phyloP scores from a whole-genome alignment of 92 coral and sea anemone genomes.

The Siderastrea radians region DNA sequence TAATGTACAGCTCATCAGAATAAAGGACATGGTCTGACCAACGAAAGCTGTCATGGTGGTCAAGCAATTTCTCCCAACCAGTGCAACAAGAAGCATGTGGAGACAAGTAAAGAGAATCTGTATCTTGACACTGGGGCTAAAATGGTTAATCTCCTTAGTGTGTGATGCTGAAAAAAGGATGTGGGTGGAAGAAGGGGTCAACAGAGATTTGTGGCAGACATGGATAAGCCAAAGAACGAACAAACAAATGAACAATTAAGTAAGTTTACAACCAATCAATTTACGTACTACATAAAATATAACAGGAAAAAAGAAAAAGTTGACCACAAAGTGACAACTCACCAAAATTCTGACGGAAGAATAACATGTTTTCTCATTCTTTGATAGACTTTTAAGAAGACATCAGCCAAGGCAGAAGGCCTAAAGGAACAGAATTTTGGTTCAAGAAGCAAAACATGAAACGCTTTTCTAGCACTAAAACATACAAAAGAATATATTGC shows the following conservation, averaged over 20 bases:
- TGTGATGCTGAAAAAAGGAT: no score
- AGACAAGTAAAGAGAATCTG: no score
- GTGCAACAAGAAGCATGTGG: no score
- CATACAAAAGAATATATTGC: not conserved
- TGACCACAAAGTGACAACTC: conserved; percentile 17
- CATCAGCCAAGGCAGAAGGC: conserved; percentile 94
- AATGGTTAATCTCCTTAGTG: no score
- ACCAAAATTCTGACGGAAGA: conserved; percentile 94
- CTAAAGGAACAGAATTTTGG: conserved; percentile 44
- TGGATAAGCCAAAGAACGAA: not conserved
- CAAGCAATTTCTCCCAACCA: no score
- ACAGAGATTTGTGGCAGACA: no score
- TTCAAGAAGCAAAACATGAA: not conserved
- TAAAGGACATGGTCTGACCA: no score
- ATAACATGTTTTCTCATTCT: conserved; percentile 89
- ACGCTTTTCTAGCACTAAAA: not conserved
- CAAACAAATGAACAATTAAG: not conserved
- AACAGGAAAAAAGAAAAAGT: not conserved
- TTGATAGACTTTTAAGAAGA: conserved; percentile 87
- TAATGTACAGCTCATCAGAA: no score
- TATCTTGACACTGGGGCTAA: no score
- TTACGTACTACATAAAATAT: not conserved
- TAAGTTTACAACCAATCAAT: not conserved
- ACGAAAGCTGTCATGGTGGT: no score
- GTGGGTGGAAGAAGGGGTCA: no score